Evolutionary conservation across 2,888 invertebrate species (phyloP).

Genomic region (Alloplasta piceator): DNA sequence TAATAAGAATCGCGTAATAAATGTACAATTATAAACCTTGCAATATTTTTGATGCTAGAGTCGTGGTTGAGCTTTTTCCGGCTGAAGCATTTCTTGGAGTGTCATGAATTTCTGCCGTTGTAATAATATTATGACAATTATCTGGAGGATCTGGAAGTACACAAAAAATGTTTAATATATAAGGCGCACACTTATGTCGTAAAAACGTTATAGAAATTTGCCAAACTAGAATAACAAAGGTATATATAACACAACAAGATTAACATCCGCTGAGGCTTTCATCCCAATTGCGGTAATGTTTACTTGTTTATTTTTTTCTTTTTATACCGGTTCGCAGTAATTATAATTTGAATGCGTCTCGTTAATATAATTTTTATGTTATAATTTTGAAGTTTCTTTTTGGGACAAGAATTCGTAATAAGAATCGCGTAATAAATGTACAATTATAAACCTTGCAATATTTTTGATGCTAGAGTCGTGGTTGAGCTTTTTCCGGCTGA

Average conservation of each 20-base stretch:
- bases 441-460: constrained; percentile 15
- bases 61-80: constrained; percentile 4
- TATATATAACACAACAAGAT: background rate
- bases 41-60: background rate
- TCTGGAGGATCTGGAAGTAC: constrained; percentile 18
- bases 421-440: background rate
- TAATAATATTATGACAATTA: background rate
- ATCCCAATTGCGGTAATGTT: background rate
- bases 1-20: background rate
- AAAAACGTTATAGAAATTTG: no score
- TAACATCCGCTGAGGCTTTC: constrained; percentile 2
- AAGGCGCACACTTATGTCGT: background rate
- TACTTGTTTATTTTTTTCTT: background rate
- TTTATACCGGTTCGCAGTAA: background rate
- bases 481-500: constrained; percentile 8
- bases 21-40: constrained; percentile 6
- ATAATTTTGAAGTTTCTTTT: background rate
- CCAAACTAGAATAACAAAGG: background rate
- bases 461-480: background rate
- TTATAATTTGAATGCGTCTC: background rate
- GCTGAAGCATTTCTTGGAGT: background rate
- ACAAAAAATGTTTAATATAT: constrained; percentile 1
- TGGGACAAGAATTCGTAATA: background rate
- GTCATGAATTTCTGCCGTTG: no score
- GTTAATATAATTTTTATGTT: background rate